Evolutionary conservation across 2,113 vertebrate genomes (phyloP).

Genomic region (Nasalis larvatus): DNA sequence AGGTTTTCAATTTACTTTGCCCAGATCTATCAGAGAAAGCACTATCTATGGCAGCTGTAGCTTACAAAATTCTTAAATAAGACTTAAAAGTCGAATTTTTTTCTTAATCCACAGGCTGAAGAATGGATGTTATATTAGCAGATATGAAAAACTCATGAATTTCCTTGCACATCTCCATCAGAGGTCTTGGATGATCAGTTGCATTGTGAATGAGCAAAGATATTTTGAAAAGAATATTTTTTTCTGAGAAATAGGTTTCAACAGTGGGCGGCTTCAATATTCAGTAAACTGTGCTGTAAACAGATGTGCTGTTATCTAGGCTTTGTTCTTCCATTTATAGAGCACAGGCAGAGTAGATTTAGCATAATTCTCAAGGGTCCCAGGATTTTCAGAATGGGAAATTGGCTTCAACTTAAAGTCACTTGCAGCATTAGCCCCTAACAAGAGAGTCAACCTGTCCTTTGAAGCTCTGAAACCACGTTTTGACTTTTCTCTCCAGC

Average conservation of each 20-base stretch:
- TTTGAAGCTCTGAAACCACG: not conserved
- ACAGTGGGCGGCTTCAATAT: not conserved
- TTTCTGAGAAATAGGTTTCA: not conserved
- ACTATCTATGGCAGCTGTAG: not conserved
- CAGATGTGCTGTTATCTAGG: not conserved
- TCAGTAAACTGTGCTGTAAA: not conserved
- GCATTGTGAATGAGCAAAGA: not conserved
- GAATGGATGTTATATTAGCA: not conserved
- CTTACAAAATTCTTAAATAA: not conserved
- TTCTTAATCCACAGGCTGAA: not conserved
- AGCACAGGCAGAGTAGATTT: not conserved
- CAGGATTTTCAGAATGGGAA: not conserved
- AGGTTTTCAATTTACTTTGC: not conserved
- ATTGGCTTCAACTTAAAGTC: not conserved
- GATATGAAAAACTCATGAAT: not conserved
- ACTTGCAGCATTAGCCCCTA: not conserved
- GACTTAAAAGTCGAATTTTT: not conserved
- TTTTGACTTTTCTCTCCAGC: not conserved
- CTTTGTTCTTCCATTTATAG: not conserved
- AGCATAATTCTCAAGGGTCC: not conserved
- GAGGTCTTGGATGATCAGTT: not conserved
- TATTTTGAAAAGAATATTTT: not conserved
- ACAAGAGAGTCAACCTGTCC: not conserved
- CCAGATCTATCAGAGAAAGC: not conserved
- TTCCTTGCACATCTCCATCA: not conserved